These are phyloP conservation scores for Vanacampus margaritifer DNA, from an alignment of 2,113 vertebrate species.

Conservation along the genomic window DNA sequence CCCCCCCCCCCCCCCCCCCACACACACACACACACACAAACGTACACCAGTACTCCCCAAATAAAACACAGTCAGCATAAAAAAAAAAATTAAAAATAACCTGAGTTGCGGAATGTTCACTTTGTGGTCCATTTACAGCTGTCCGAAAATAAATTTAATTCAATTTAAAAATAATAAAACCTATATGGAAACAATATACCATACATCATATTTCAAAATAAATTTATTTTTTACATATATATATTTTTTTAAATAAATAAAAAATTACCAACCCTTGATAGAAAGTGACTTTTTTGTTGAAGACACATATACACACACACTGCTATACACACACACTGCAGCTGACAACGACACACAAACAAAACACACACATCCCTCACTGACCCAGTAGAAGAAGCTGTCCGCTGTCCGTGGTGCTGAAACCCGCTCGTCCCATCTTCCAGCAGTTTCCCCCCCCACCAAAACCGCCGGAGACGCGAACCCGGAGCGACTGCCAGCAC, in stretches of 20 bases:
- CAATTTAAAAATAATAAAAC: not conserved
- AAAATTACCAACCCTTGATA: not conserved
- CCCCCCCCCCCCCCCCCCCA: fast-evolving
- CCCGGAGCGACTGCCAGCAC: conserved; percentile 29
- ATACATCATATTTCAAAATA: not conserved
- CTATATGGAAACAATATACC: not conserved
- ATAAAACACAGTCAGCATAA: not conserved
- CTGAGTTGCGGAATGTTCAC: not conserved
- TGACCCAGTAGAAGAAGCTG: conserved; percentile 49
- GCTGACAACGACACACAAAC: conserved; percentile 58
- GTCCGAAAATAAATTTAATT: too few relatives aligned
- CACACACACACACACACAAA: conserved; percentile 26
- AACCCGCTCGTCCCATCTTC: conserved; percentile 60
- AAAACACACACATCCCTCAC: conserved; percentile 32
- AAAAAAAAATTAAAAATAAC: not conserved
- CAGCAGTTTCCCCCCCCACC: conserved; percentile 33
- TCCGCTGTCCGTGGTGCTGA: conserved; percentile 71
- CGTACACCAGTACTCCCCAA: not conserved
- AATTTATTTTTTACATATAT: not conserved
- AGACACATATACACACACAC: not conserved
- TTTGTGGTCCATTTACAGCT: not conserved
- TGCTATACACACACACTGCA: too few relatives aligned
- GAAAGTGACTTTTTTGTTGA: not conserved
- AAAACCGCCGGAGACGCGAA: conserved; percentile 19
- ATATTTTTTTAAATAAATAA: not conserved